Evolutionary conservation across 2,797 vertebrate genomes (phyloP).

Genomic region (Chiloscyllium punctatum): DNA sequence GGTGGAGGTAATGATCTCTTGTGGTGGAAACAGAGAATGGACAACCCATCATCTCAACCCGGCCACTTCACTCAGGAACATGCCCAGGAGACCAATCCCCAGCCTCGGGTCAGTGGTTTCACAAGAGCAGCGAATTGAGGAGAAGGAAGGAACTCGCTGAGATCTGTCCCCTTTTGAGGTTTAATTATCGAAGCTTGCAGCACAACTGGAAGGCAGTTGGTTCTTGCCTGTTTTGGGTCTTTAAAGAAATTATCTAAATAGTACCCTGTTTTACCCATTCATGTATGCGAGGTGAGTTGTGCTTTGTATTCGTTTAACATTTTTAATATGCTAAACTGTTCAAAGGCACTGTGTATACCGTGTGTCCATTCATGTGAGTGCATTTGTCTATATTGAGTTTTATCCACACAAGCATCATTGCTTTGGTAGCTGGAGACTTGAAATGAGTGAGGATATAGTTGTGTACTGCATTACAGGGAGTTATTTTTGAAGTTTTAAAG

Average conservation of each 20-base stretch:
- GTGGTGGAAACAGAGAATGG: too few relatives aligned
- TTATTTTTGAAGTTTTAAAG: not conserved
- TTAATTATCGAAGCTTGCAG: not conserved
- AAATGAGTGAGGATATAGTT: not conserved
- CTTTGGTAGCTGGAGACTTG: not conserved
- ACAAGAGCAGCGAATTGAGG: not conserved
- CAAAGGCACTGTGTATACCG: too few relatives aligned
- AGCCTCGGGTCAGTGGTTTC: not conserved
- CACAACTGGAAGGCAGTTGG: not conserved
- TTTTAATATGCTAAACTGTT: too few relatives aligned
- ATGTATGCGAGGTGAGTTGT: not conserved
- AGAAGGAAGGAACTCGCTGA: not conserved
- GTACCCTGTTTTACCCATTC: not conserved
- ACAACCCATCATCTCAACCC: not conserved
- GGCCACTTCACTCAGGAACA: not conserved
- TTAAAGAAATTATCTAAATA: not conserved
- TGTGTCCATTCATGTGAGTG: too few relatives aligned
- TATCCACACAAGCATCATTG: not conserved
- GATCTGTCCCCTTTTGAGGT: not conserved
- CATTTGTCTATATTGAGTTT: too few relatives aligned
- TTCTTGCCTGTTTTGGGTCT: not conserved
- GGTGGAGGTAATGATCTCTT: not conserved
- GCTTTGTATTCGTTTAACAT: too few relatives aligned
- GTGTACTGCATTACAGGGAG: not conserved
- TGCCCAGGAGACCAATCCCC: not conserved